Base-by-base conservation (phyloP, 2,888 invertebrate species). In the Griposia aprilina region DNA sequence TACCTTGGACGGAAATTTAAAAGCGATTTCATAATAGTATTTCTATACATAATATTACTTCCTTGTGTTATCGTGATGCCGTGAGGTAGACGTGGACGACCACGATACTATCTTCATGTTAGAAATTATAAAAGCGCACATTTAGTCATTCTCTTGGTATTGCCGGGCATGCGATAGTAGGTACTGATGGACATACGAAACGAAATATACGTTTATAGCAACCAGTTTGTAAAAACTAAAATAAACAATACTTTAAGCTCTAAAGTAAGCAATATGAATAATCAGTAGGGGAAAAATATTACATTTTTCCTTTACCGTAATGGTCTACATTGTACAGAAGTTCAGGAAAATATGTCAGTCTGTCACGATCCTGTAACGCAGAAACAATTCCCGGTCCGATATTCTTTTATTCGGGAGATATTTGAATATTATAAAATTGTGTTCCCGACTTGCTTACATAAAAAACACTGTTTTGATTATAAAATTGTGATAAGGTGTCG, bases 331-430 rank as follows among this genome's bases (percentile, higher is more conserved):
- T 50, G 57, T 52, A 59, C 45, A 13, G 11, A 15, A 36, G 5
- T 75, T 48, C 66, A 62, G 76, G 66, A 67, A 62, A 82, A 81
- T 20, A n/a, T 26, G 26, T 67, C 80, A 80, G 80, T 80, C 45
- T 15, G 48, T 11, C 36, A 11, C 55, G 48, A 30, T 67, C 66
- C 82, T 60, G 66, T 41, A 20, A 55, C 55, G 55, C n/a, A 30
- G 36, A 48, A 20, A 60, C 76, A 67, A 55, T 81, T 82, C 66
- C 55, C 55, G 30, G n/a, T 0, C 48, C 5, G 41, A 30, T 41
- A 67, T 45, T 15, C 59, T 45, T 59, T 73, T 23, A 57, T 57
- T 50, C 23, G 20, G 4, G 6, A 48, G 11, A n/a, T 15, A 63
- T 60, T 73, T 17, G 26, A 41, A 20, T 23, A 30, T 15, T 11